These are phyloP conservation scores for Thecocarcelia acutangulata DNA, from an alignment of 2,888 invertebrate genomes.

Conservation along the genomic window DNA sequence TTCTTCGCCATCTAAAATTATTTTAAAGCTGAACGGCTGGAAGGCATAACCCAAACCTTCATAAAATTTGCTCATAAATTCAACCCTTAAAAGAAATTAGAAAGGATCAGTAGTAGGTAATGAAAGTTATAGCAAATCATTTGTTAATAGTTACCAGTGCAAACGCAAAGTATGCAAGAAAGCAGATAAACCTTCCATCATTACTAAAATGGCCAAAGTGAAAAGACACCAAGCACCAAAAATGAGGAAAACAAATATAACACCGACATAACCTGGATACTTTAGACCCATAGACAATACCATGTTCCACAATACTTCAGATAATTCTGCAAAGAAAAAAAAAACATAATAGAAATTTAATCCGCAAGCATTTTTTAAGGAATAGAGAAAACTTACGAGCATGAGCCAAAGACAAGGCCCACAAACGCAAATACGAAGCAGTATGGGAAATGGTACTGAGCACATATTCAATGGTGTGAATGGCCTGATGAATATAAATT, in stretches of 20 bases:
- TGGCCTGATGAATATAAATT: slow-evolving; percentile 95
- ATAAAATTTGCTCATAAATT: slow-evolving; percentile 98
- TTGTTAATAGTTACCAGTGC: slow-evolving; percentile 88
- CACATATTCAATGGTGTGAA: slow-evolving; percentile 98
- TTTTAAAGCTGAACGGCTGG: slow-evolving; percentile 92
- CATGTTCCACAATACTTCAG: slow-evolving; percentile 97
- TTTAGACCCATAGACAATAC: slow-evolving; percentile 90
- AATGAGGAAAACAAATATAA: slow-evolving; percentile 89
- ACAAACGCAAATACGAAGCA: slow-evolving; percentile 96
- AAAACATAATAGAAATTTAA: background rate
- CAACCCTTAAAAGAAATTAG: slow-evolving; percentile 85
- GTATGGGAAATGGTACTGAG: slow-evolving; percentile 98
- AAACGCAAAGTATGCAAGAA: slow-evolving; percentile 98
- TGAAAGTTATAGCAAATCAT: background rate
- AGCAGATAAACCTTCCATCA: slow-evolving; percentile 99
- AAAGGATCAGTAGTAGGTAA: slow-evolving; percentile 25
- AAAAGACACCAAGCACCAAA: slow-evolving; percentile 96
- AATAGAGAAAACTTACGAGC: slow-evolving; percentile 86
- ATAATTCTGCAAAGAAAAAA: slow-evolving; percentile 84
- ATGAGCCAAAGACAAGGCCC: slow-evolving; percentile 98
- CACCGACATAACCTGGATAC: slow-evolving; percentile 85
- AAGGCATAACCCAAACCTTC: slow-evolving; percentile 90
- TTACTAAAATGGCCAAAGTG: slow-evolving; percentile 96
- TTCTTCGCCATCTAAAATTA: slow-evolving; percentile 85
- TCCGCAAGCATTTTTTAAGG: too few species aligned